phyloP scores from a whole-genome alignment of 2,113 vertebrate species.

The Fulica atra region DNA sequence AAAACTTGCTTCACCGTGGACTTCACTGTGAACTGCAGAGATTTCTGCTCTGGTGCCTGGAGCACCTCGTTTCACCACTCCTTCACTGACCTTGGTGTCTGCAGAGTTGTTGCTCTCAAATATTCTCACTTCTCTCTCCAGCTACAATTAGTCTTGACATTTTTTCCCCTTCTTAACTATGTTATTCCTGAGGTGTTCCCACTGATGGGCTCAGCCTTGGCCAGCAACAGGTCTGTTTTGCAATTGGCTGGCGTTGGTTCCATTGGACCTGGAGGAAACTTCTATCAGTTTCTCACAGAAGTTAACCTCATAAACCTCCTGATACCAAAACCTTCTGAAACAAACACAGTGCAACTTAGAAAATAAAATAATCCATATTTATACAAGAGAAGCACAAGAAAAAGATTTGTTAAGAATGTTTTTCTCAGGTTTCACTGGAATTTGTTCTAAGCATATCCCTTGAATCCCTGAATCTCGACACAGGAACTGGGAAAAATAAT shows the following conservation, averaged over 20 bases:
- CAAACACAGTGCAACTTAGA: background rate
- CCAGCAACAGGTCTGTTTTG: background rate
- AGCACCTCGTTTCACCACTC: background rate
- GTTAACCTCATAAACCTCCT: too few species aligned
- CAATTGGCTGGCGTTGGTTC: background rate
- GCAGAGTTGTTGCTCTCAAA: background rate
- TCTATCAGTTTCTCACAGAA: background rate
- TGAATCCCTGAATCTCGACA: too few species aligned
- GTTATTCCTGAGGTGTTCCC: accelerated
- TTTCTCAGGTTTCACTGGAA: too few species aligned
- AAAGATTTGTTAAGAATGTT: too few species aligned
- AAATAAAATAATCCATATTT: too few species aligned
- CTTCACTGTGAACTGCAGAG: accelerated
- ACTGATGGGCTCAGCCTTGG: accelerated
- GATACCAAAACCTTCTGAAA: background rate
- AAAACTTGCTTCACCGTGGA: background rate
- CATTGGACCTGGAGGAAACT: background rate
- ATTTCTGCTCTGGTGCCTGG: accelerated
- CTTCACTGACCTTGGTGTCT: background rate
- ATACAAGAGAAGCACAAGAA: too few species aligned
- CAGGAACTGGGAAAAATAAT: too few species aligned
- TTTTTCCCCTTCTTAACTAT: background rate
- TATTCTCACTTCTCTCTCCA: background rate
- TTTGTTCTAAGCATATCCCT: too few species aligned
- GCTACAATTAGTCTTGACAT: background rate